A percentile compares a stretch with the other conserved stretches of the same genome.
These are phyloP conservation scores for Protonemura montana DNA, from an alignment of 2,888 invertebrate genomes.

Conservation along the genomic window DNA sequence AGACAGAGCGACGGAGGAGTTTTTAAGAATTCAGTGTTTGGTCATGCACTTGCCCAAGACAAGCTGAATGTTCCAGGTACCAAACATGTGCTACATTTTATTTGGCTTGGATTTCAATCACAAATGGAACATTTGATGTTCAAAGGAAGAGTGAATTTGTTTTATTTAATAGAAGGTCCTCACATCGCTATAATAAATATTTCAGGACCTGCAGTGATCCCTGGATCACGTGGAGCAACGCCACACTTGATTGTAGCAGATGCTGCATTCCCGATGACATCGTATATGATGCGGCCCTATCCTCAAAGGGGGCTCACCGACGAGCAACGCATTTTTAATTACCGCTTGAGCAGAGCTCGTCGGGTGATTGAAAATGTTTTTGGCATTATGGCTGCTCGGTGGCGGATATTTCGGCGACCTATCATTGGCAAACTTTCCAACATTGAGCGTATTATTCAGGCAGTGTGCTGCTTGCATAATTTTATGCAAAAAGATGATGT, in stretches of 20 bases:
- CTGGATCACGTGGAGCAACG: constrained; percentile 14
- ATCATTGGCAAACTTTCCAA: constrained; percentile 17
- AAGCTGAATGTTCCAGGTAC: neutral
- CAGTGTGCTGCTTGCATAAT: constrained; percentile 1
- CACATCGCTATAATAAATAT: no score
- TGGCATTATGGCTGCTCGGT: constrained; percentile 48
- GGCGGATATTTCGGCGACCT: constrained; percentile 41
- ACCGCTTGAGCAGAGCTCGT: constrained; percentile 47
- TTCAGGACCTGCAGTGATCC: no score
- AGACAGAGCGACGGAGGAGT: constrained; percentile 43
- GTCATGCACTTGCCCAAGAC: neutral
- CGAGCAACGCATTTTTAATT: constrained; percentile 49
- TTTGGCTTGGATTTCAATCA: no score
- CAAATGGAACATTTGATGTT: no score
- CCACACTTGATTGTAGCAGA: neutral
- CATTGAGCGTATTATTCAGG: constrained; percentile 9
- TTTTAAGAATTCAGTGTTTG: constrained; percentile 30
- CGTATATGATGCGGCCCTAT: constrained; percentile 36
- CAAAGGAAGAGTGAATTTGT: no score
- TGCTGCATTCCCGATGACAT: constrained; percentile 37
- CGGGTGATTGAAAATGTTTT: constrained; percentile 49
- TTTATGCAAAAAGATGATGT: constrained; percentile 14
- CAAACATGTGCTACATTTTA: no score
- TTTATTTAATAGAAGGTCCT: no score
- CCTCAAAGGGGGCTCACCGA: constrained; percentile 20